Percentiles rank a stretch among this genome's conserved stretches.
Evolutionary conservation across 1,140 invertebrate species (phyloP).

Genomic region (Dinothrombium tinctorium): DNA sequence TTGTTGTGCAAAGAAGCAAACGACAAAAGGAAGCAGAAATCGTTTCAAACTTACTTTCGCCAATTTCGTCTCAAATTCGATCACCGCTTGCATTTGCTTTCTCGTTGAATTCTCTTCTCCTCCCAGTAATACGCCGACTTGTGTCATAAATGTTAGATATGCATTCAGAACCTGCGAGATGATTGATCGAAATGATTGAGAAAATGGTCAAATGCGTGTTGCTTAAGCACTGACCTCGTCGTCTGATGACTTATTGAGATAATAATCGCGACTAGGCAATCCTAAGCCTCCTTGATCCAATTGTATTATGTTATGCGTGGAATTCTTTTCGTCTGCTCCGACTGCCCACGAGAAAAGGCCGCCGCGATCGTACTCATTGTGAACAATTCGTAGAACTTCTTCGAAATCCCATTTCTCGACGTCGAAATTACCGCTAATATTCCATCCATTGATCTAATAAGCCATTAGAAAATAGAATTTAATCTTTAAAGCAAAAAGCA

Average conservation of each 20-base stretch:
- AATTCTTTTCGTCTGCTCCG: constrained; percentile 77
- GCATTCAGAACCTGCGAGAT: constrained; percentile 44
- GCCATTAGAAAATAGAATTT: background rate
- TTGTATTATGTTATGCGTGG: constrained; percentile 60
- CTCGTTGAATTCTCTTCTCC: constrained; percentile 46
- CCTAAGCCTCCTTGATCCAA: constrained; percentile 76
- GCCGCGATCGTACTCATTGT: constrained; percentile 63
- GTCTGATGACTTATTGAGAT: constrained; percentile 52
- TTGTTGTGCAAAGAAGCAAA: too few relatives aligned
- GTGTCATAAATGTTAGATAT: constrained; percentile 77
- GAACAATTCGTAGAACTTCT: constrained; percentile 43
- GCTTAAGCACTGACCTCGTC: constrained; percentile 18
- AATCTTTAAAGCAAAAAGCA: too few relatives aligned
- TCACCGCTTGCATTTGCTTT: constrained; percentile 46
- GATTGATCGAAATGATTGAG: background rate
- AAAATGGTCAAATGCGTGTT: background rate
- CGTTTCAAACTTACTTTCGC: constrained; percentile 30
- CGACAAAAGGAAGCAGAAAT: constrained; percentile 1
- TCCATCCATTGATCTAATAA: constrained; percentile 18
- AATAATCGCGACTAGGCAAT: constrained; percentile 66
- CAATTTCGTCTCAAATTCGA: constrained; percentile 48
- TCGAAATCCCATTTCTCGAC: constrained; percentile 47
- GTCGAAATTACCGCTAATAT: constrained; percentile 20
- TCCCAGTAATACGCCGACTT: constrained; percentile 59
- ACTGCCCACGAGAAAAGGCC: constrained; percentile 74